Base-by-base conservation (phyloP, 1,140 invertebrate species). In the Protaetia brevitarsis region DNA sequence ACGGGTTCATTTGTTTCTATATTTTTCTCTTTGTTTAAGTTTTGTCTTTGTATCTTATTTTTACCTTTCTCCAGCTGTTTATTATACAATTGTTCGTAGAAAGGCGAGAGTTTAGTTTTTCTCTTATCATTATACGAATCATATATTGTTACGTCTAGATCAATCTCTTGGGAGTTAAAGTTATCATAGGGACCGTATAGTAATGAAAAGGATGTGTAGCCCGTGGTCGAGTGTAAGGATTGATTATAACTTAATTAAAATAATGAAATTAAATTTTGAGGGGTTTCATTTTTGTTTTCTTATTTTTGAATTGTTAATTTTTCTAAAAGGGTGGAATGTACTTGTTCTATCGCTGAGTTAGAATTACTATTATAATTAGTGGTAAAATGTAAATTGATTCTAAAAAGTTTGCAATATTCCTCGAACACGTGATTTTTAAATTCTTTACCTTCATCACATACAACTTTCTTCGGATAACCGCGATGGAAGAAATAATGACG, bases 201-300 rank as follows among this genome's bases (percentile, higher is more conserved):
- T 41, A 41, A 7, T 10, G 7, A 10, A 7, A 45, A 45, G n/a
- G 16, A 19, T 6, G 37, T 19, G n/a, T 45, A 68, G 27, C 66
- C 68, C 28, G 69, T 75, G 23, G 45, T 31, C 1, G 58, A 64
- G 64, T 73, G 71, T 45, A 74, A 68, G 13, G 70, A 66, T 62
- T 71, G 62, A 57, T 75, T 73, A 64, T 73, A 72, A 41, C 65
- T 68, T 2, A 67, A 23, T 28, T 68, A 36, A 7, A 64, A 62
- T 2, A 65, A 36, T 21, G 61, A 70, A 45, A 69, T 67, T n/a
- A 69, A 13, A 31, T 68, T 67, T 36, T 66, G 16, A 13, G 29
- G 21, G 8, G 58, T 60, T 64, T 69, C 60, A n/a, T 69, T 60
- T 34, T 61, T 60, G 45, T 68, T 59, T 60, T 63, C 16, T 0